A percentile compares a stretch with the other conserved stretches of the same genome.
phyloP scores from a whole-genome alignment of 2,888 invertebrate genomes.

The Phymatocera aterrima region DNA sequence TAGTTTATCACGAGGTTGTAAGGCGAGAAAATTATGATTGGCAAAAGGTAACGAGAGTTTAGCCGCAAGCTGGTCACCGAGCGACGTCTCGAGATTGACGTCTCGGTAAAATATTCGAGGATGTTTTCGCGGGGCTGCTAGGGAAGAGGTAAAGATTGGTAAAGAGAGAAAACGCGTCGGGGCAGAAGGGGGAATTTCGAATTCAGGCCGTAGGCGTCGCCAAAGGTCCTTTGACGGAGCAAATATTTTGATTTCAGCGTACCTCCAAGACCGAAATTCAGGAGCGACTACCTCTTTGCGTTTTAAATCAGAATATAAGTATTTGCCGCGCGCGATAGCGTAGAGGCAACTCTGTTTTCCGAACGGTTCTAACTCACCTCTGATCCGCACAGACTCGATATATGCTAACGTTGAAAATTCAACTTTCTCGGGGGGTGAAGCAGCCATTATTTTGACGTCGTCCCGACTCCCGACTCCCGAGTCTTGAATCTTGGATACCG shows the following conservation, averaged over 20 bases:
- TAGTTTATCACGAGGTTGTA: background rate
- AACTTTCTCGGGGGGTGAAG: background rate
- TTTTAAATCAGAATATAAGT: conserved; percentile 46
- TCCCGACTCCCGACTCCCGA: background rate
- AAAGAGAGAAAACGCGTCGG: conserved; percentile 26
- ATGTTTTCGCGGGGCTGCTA: conserved; percentile 18
- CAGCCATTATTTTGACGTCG: conserved; percentile 14
- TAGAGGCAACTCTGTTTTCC: conserved; percentile 41
- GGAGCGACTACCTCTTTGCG: conserved; percentile 38
- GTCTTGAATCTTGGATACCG: too few species aligned
- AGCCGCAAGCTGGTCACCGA: conserved; percentile 24
- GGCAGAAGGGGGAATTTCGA: conserved; percentile 30
- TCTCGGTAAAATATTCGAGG: conserved; percentile 19
- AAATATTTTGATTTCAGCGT: conserved; percentile 46
- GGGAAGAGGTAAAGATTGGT: conserved; percentile 31
- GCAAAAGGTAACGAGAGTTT: conserved; percentile 8
- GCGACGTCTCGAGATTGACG: conserved; percentile 13
- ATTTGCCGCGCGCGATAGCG: conserved; percentile 40
- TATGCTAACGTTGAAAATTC: conserved; percentile 35
- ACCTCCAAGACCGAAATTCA: conserved; percentile 41
- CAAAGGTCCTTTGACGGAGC: conserved; percentile 45
- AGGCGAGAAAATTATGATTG: background rate
- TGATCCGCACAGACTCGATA: background rate
- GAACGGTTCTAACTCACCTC: conserved; percentile 32
- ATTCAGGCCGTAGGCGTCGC: conserved; percentile 44